A percentile compares a stretch with the other conserved stretches of the same genome.
phyloP scores from a whole-genome alignment of 2,113 vertebrate species.

The Micromys minutus region DNA sequence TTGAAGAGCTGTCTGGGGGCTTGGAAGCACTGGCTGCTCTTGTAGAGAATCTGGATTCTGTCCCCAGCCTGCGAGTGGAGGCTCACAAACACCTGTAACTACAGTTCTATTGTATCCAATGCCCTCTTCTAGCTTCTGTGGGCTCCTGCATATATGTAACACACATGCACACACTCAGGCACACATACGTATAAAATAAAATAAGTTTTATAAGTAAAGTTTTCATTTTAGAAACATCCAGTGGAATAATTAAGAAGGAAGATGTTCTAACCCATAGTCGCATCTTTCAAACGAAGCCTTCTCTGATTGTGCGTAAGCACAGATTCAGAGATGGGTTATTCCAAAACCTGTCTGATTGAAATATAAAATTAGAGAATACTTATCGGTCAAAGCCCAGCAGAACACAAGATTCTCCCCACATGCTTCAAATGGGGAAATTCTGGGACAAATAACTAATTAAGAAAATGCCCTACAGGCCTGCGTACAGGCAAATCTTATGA shows the following conservation, averaged over 20 bases:
- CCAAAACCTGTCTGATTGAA: neutral
- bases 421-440: neutral
- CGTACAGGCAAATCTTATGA: neutral
- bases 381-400: neutral
- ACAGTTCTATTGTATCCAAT: neutral
- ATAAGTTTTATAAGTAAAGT: neutral
- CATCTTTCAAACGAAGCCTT: neutral
- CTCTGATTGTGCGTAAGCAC: neutral
- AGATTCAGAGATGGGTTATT: neutral
- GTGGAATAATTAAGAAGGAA: conserved; percentile 16
- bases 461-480: neutral
- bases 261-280: neutral
- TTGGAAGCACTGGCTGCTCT: neutral
- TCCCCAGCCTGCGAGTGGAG: too few species aligned
- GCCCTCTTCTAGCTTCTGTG: neutral
- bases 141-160: neutral
- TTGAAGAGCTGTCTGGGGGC: too few species aligned
- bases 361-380: neutral
- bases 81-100: neutral
- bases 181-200: neutral
- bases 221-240: neutral
- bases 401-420: neutral
- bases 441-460: neutral
- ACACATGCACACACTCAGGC: neutral
- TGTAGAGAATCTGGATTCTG: neutral